phyloP scores from a whole-genome alignment of 2,113 vertebrate genomes.

The Setophaga kirtlandii region DNA sequence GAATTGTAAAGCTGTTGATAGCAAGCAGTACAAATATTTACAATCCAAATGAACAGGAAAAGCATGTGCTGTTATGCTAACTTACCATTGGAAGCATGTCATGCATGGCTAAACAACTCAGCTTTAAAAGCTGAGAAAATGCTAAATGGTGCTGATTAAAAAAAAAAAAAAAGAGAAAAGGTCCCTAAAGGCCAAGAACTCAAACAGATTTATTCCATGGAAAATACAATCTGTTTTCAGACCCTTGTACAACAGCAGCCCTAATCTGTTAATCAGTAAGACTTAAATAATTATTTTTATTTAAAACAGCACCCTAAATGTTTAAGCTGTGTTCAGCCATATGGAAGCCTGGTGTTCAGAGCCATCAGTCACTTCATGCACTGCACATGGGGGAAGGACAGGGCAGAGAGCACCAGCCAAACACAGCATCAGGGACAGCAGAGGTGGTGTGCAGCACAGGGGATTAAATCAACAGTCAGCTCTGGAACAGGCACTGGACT shows the following conservation, averaged over 20 bases:
- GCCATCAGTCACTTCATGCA: neutral
- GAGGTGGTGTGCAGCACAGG: too few relatives aligned
- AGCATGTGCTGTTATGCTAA: neutral
- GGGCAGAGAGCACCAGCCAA: neutral
- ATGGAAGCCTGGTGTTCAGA: neutral
- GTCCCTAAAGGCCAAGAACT: neutral
- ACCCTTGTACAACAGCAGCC: neutral
- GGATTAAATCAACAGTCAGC: neutral
- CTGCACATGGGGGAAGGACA: neutral
- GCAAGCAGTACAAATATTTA: constrained; percentile 41
- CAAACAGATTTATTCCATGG: neutral
- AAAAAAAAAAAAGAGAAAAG: neutral
- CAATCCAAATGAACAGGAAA: constrained; percentile 29
- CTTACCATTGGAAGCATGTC: neutral
- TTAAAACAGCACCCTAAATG: neutral
- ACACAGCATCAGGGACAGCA: neutral
- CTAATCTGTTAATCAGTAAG: constrained; percentile 12
- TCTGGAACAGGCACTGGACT: neutral
- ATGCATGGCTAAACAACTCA: neutral
- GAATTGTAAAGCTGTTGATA: constrained; percentile 21
- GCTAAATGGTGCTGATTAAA: constrained; percentile 14
- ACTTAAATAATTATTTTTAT: neutral
- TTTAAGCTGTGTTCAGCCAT: neutral
- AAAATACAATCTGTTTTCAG: neutral
- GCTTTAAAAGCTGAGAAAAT: constrained; percentile 21